Evolutionary conservation across 2,113 vertebrate genomes (phyloP).

Genomic region (Platichthys stellatus): DNA sequence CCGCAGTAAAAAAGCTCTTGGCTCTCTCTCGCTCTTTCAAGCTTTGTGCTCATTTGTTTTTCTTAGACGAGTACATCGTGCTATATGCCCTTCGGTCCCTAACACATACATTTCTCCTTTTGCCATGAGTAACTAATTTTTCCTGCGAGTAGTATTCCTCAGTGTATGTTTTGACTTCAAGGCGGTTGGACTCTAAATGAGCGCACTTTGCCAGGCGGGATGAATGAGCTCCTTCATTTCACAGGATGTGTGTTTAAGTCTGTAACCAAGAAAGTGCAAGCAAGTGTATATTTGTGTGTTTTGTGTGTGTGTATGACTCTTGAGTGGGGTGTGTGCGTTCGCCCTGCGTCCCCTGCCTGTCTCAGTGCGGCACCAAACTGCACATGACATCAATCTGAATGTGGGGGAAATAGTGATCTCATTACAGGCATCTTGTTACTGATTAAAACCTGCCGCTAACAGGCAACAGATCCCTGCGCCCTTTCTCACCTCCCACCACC

Average conservation of each 20-base stretch:
- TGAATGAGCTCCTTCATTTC: conserved; percentile 84
- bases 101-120: conserved; percentile 63
- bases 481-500: conserved; percentile 25
- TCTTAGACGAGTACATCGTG: conserved; percentile 51
- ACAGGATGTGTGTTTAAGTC: conserved; percentile 80
- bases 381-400: conserved; percentile 83
- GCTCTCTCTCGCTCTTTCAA: conserved; percentile 47
- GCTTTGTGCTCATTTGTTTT: conserved; percentile 71
- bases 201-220: conserved; percentile 76
- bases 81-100: conserved; percentile 53
- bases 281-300: conserved; percentile 66
- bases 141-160: conserved; percentile 76
- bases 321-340: conserved; percentile 33
- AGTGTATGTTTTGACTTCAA: conserved; percentile 80
- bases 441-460: conserved; percentile 80
- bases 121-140: conserved; percentile 66
- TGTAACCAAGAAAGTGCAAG: conserved; percentile 70
- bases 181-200: conserved; percentile 80
- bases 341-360: conserved; percentile 52
- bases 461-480: conserved; percentile 43
- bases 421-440: conserved; percentile 81
- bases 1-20: conserved; percentile 49
- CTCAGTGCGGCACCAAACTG: conserved; percentile 71
- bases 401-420: conserved; percentile 82
- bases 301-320: conserved; percentile 47